Percentiles rank a stretch among this genome's conserved stretches.
These are phyloP conservation scores for Cyprinus carpio DNA, from an alignment of 2,113 vertebrate species.

Conservation along the genomic window DNA sequence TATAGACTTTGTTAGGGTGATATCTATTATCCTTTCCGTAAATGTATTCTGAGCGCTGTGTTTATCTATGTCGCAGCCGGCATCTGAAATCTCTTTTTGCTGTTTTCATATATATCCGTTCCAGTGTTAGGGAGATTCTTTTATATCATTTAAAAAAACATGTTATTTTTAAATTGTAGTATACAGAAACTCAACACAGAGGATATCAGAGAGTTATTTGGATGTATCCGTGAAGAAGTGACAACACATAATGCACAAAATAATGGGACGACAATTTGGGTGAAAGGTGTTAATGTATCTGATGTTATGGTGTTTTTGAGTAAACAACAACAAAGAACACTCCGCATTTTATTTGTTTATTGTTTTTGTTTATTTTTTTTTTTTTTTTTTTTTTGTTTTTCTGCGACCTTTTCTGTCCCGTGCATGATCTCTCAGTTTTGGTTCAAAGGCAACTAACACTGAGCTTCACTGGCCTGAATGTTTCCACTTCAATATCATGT, in stretches of 20 bases:
- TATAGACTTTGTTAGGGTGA: background rate
- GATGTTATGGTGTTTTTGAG: too few relatives aligned
- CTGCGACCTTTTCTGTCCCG: background rate
- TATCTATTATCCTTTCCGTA: background rate
- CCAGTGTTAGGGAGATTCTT: conserved; percentile 5
- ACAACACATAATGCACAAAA: conserved; percentile 22
- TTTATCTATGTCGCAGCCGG: background rate
- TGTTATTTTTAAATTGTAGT: conserved; percentile 25
- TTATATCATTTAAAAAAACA: conserved; percentile 6
- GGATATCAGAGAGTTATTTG: conserved; percentile 14
- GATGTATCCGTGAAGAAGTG: background rate
- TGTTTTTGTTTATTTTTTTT: too few relatives aligned
- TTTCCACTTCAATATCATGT: conserved; percentile 32
- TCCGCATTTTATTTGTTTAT: too few relatives aligned
- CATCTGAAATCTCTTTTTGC: background rate
- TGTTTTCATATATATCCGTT: conserved; percentile 17
- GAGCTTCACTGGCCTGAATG: conserved; percentile 39
- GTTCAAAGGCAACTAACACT: background rate
- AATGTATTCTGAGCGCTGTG: background rate
- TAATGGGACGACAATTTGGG: conserved; percentile 6
- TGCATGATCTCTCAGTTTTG: conserved; percentile 1
- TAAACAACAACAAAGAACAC: too few relatives aligned
- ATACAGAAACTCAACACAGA: conserved; percentile 4
- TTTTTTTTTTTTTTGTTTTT: too few relatives aligned
- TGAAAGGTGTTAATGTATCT: conserved; percentile 6